Evolutionary conservation across 2,888 invertebrate genomes (phyloP), one percentile per base, ranked within the genome.

Genomic region (Drosophila borborema): DNA sequence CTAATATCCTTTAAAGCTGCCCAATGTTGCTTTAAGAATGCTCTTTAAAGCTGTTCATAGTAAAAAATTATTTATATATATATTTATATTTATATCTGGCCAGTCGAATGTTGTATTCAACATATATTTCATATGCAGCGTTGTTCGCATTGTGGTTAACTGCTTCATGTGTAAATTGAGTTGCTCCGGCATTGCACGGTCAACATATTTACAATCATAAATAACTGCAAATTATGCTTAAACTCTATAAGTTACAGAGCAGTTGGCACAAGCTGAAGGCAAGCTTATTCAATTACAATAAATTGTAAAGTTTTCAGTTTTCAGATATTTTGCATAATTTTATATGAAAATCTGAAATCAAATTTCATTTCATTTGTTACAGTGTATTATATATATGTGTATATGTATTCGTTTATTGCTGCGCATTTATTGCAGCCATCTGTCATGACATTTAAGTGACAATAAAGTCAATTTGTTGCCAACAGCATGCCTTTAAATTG

Each of bases 1-100:
- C 51, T 56, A 65, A 77, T 72, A 72, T 58, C 56, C 64, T 86
- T 86, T 89, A 78, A 86, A 56, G 66, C 61, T 5, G 54, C 10
- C 1, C 59, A 16, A 1, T 23, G 20, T 41, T 31, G 40, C 72
- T 77, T 80, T 72, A 80, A 77, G 67, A 64, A 7, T 14, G 43
- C 14, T 20, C 2, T 46, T 46, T 23, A 46, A 46, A 46, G 14
- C 43, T 43, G 18, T 18, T 14, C 14, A 23, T 3, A 23, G 23
- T 16, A 4, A 8, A 23, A 14, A 18, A 49, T 2, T 49, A 64
- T 5, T 51, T 55, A 40, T 20, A 38, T 16, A 58, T 41, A 41
- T 43, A 31, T 18, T 2, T 12, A 5, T n/a, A 46, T 10, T n/a
- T 53, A 28, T 43, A 40, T 61, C n/a, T 46, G 28, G 28, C 23